Evolutionary conservation across 2,888 invertebrate species (phyloP).

Genomic region (Creontiades dilutus): DNA sequence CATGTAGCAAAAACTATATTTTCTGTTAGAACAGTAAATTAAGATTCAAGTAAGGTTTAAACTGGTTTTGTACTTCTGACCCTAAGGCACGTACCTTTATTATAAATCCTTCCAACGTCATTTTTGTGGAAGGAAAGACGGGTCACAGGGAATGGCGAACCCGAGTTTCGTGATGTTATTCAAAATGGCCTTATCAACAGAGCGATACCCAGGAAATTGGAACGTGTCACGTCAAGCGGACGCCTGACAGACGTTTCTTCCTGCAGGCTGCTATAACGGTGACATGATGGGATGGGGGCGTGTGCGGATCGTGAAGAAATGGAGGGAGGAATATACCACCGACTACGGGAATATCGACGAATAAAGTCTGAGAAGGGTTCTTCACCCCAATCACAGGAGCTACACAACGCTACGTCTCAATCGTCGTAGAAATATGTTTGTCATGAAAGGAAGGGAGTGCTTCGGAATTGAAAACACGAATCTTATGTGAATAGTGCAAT

Average conservation of each 20-base stretch:
- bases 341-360: background rate
- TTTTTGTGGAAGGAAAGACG: background rate
- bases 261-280: background rate
- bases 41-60: too few relatives aligned
- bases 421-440: too few relatives aligned
- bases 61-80: too few relatives aligned
- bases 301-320: background rate
- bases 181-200: constrained; percentile 24
- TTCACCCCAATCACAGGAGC: constrained; percentile 3
- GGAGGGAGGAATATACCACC: background rate
- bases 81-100: too few relatives aligned
- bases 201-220: constrained; percentile 26
- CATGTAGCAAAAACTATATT: too few relatives aligned
- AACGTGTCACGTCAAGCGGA: constrained; percentile 23
- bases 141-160: background rate
- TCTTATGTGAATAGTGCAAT: too few relatives aligned
- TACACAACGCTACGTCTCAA: background rate
- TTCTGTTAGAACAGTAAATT: too few relatives aligned
- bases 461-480: too few relatives aligned
- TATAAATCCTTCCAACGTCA: background rate
- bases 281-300: background rate
- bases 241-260: constrained; percentile 40
- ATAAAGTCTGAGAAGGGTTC: background rate
- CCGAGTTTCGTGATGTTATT: constrained; percentile 39
- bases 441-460: too few relatives aligned